Conservation (phyloP, 2,888 invertebrate species). For the Harpagoxenus sublaevis region DNA sequence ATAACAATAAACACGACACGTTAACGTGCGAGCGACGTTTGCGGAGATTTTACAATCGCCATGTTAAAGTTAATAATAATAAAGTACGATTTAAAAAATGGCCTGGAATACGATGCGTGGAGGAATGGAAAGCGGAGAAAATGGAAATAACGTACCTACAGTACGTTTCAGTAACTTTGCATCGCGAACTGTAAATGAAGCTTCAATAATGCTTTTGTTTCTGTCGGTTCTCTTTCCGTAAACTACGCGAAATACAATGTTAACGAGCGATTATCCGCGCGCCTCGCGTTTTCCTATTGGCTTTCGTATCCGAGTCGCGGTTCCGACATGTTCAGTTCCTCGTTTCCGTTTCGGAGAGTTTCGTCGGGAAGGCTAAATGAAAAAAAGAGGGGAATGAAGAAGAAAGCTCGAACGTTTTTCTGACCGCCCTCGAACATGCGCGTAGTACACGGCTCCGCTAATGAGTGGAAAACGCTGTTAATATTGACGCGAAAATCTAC, state of each 20-base stretch:
- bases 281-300: conserved; percentile 31
- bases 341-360: conserved; percentile 40
- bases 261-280: conserved; percentile 50
- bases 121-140: not conserved
- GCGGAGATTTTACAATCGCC: conserved; percentile 37
- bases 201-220: conserved; percentile 46
- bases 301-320: conserved; percentile 14
- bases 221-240: conserved; percentile 29
- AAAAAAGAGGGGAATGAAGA: not conserved
- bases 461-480: conserved; percentile 67
- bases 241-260: conserved; percentile 48
- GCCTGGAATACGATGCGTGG: not conserved
- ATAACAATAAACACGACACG: conserved; percentile 35
- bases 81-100: conserved; percentile 33
- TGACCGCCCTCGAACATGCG: not conserved
- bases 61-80: conserved; percentile 51
- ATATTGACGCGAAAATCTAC: conserved; percentile 68
- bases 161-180: conserved; percentile 1
- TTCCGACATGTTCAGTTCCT: conserved; percentile 30
- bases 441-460: conserved; percentile 48
- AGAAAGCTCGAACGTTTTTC: conserved; percentile 33
- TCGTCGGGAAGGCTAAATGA: not conserved
- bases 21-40: not conserved
- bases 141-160: conserved; percentile 30
- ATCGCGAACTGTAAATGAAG: conserved; percentile 40